Conservation (phyloP, 30 jellyfish, hydroid and myxozoan species). For the Hydra vulgaris region DNA sequence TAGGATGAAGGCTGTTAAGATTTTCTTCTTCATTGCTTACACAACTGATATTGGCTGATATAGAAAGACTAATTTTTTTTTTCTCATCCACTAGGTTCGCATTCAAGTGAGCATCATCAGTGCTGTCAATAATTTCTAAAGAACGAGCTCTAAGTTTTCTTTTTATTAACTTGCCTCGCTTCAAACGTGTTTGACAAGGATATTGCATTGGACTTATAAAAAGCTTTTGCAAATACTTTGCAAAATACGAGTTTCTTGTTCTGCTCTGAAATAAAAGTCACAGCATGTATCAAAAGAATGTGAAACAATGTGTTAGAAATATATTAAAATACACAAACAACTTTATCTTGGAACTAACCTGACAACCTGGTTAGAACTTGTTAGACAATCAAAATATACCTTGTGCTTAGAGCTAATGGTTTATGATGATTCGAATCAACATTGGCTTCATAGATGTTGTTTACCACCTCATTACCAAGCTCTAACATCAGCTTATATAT, state of each 20-base stretch:
- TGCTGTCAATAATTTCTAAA: background rate
- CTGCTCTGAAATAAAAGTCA: slow-evolving; percentile 8
- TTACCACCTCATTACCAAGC: slow-evolving; percentile 85
- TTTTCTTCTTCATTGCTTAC: slow-evolving; percentile 16
- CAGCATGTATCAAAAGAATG: background rate
- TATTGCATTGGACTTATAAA: slow-evolving; percentile 39
- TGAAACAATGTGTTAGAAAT: background rate
- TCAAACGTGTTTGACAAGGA: slow-evolving; percentile 16
- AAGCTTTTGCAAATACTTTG: slow-evolving; percentile 61
- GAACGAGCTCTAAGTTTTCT: background rate
- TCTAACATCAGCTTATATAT: slow-evolving; percentile 66
- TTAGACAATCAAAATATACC: slow-evolving; percentile 20
- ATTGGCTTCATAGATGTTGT: slow-evolving; percentile 70
- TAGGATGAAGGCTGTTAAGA: slow-evolving; percentile 20
- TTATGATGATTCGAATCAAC: slow-evolving; percentile 35
- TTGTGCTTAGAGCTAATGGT: slow-evolving; percentile 79
- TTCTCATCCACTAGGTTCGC: background rate
- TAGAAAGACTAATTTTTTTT: background rate
- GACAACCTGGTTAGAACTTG: background rate
- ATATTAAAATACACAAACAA: background rate
- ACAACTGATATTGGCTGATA: slow-evolving; percentile 3
- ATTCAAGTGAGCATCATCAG: background rate
- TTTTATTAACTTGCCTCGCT: slow-evolving; percentile 23
- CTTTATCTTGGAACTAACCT: background rate
- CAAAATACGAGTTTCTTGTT: slow-evolving; percentile 77